Evolutionary conservation across 2,888 invertebrate genomes (phyloP).

Genomic region (Drosophila subquinaria): DNA sequence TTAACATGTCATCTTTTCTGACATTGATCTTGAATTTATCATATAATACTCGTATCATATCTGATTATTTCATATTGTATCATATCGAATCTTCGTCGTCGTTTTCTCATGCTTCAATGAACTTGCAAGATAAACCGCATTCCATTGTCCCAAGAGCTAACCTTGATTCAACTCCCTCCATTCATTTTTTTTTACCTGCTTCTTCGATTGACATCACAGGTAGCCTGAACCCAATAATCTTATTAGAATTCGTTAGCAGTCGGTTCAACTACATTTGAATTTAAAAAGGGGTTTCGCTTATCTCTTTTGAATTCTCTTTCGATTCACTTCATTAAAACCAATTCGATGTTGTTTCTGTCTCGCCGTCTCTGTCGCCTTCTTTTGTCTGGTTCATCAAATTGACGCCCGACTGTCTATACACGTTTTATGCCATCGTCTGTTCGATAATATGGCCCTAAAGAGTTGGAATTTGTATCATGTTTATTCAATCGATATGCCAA

Average conservation of each 20-base stretch:
- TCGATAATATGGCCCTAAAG: constrained; percentile 33
- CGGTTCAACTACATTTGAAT: constrained; percentile 41
- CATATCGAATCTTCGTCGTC: constrained; percentile 11
- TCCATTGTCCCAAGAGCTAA: constrained; percentile 32
- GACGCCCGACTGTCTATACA: constrained; percentile 68
- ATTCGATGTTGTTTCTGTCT: constrained; percentile 37
- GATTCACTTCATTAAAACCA: constrained; percentile 58
- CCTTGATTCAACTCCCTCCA: constrained; percentile 33
- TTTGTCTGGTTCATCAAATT: constrained; percentile 45
- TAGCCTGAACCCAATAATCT: constrained; percentile 45
- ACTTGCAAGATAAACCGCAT: constrained; percentile 28
- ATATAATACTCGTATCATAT: constrained; percentile 19
- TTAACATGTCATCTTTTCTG: background rate
- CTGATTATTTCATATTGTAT: constrained; percentile 32
- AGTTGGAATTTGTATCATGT: constrained; percentile 24
- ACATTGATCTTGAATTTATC: constrained; percentile 35
- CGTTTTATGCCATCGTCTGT: constrained; percentile 25
- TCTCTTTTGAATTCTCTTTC: constrained; percentile 31
- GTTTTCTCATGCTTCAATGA: constrained; percentile 15
- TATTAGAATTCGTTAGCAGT: constrained; percentile 63
- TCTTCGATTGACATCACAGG: constrained; percentile 48
- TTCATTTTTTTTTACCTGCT: constrained; percentile 55
- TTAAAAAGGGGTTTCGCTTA: constrained; percentile 36
- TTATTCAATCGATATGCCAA: constrained; percentile 39
- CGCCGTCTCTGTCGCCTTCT: constrained; percentile 22